Evolutionary conservation across 92 coral and sea anemone species (phyloP).

Genomic region (Meandrina meandrites): DNA sequence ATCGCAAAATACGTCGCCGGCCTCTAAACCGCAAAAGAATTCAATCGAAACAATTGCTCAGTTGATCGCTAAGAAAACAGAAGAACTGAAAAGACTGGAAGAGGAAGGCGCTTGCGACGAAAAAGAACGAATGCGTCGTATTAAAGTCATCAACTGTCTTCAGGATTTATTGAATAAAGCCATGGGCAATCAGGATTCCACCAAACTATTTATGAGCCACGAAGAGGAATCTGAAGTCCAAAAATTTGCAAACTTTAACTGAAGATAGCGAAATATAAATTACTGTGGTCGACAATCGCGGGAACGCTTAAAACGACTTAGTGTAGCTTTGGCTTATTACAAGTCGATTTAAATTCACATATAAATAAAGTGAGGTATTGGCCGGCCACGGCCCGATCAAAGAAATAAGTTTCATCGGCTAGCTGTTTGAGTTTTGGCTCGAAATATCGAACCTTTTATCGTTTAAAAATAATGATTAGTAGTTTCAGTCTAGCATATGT

Average conservation of each 20-base stretch:
- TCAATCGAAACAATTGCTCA: conserved; percentile 5
- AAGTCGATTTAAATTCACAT: too few relatives aligned
- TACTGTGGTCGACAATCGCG: neutral
- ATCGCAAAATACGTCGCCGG: neutral
- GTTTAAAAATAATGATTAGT: too few relatives aligned
- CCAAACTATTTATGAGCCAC: neutral
- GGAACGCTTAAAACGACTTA: neutral
- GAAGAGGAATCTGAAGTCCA: conserved; percentile 13
- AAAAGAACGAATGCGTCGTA: conserved; percentile 26
- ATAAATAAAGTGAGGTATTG: too few relatives aligned
- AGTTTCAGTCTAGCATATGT: too few relatives aligned
- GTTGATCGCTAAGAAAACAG: conserved; percentile 42
- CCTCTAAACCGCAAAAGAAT: neutral
- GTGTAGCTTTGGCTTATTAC: neutral
- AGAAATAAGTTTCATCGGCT: too few relatives aligned
- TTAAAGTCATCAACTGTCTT: conserved; percentile 40
- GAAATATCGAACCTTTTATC: too few relatives aligned
- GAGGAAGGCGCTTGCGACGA: conserved; percentile 14
- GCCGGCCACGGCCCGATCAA: too few relatives aligned
- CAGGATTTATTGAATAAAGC: conserved; percentile 27
- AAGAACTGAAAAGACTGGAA: conserved; percentile 9
- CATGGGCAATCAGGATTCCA: neutral
- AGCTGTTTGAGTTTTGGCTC: too few relatives aligned
- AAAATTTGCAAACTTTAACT: neutral
- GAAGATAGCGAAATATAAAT: neutral